Percentiles rank a stretch among this genome's conserved stretches.
Evolutionary conservation across 2,888 invertebrate genomes (phyloP).

Genomic region (Euzetes globulus): DNA sequence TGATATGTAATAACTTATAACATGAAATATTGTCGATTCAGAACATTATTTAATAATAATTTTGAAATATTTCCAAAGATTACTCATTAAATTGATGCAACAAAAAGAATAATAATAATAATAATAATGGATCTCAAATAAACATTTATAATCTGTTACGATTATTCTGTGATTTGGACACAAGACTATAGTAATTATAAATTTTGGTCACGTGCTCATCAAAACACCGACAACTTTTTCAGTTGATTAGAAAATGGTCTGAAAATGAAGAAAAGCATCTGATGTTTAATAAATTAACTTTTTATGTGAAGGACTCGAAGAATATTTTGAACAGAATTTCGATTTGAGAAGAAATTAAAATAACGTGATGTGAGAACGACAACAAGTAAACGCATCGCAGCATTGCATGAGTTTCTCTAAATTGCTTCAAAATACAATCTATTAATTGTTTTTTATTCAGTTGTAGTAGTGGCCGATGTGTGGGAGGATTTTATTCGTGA

Average conservation of each 20-base stretch:
- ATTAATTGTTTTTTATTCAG: constrained; percentile 1
- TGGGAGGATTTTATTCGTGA: constrained; percentile 24
- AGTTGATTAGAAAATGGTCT: too few relatives aligned
- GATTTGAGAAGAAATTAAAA: too few relatives aligned
- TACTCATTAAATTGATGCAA: constrained; percentile 1
- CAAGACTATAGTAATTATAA: background rate
- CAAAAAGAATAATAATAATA: constrained; percentile 3
- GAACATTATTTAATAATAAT: constrained; percentile 7
- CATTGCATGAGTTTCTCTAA: constrained; percentile 30
- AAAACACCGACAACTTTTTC: background rate
- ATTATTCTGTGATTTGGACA: background rate
- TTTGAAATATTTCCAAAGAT: constrained; percentile 10
- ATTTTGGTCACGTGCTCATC: constrained; percentile 2
- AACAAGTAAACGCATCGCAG: background rate
- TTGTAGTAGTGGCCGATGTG: constrained; percentile 6
- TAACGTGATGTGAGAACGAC: constrained; percentile 4
- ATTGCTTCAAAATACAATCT: constrained; percentile 14
- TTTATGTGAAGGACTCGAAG: background rate
- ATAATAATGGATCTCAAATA: background rate
- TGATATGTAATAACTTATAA: constrained; percentile 20
- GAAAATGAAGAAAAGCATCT: background rate
- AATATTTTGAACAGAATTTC: too few relatives aligned
- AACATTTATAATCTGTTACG: background rate
- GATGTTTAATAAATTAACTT: background rate
- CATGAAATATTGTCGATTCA: constrained; percentile 26